Base-by-base conservation (phyloP, 1,140 invertebrate genomes). In the Marisa cornuarietis region DNA sequence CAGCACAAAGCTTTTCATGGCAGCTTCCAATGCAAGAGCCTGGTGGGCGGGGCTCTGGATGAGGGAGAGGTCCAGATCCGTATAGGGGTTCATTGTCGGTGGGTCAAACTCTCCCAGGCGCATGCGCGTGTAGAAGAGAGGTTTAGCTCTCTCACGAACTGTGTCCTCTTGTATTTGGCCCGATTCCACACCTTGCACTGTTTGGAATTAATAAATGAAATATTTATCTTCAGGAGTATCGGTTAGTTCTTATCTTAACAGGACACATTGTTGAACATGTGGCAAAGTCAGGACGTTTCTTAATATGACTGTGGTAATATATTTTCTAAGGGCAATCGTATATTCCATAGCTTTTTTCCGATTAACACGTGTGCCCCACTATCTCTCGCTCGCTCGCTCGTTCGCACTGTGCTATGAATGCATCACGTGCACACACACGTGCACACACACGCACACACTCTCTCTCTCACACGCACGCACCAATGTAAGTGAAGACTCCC, bases 91-190 rank as follows among this genome's bases (percentile, higher is more conserved):
- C 83, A 86, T 84, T 6, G 72, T 24, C 20, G 86, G 85, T 26
- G 89, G 89, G 81, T 90, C 89, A 84, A 90, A 90, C 75, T 89
- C 86, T 26, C 89, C 89, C 18, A 88, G 84, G 61, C 83, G 83
- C 88, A 90, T 88, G 51, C 89, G 77, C 5, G 88, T 88, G 79
- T 88, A 88, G 79, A 90, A 89, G 16, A 90, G 74, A 42, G 88
- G 88, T 77, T 88, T 88, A 18, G 85, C 84, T 49, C 84, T 82
- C 42, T 85, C 83, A 62, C 79, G 16, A 1, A 86, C 31, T 11
- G 71, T 63, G 13, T 75, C 74, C 79, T 86, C 79, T 4, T 61
- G 61, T 11, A 83, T 24, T n/a, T 79, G 61, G 13, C 79, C 81
- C 26, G 71, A 62, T 14, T 78, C 82, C 0, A 87, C 54, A 61